Base-by-base conservation (phyloP, 2,113 vertebrate species). In the Edolisoma coerulescens region DNA sequence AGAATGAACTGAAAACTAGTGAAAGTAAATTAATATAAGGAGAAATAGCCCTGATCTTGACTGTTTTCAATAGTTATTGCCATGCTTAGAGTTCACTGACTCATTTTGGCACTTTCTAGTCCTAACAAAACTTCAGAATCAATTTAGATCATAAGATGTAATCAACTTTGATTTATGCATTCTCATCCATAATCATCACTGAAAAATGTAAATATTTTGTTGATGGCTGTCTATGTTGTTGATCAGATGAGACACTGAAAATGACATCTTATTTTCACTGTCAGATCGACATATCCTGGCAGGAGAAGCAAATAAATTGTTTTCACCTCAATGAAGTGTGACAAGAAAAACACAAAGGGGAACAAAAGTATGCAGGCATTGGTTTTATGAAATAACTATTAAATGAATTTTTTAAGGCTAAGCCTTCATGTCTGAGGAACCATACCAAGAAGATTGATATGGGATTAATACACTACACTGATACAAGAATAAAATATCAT, bases 141-240 rank as follows among this genome's bases (percentile, higher is more conserved):
- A 93, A 91, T 95, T 96, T 73, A 69, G 20, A 39, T 89, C 65
- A 91, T 44, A 81, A 95, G 91, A 92, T 65, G 37, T 79, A 89
- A 91, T 26, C 50, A 83, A 33, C 50, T 26, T 90, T 80, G 87
- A 95, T 96, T 89, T 90, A 96, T 93, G 70, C 74, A 85, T 94
- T 87, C 59, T 85, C 94, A 96, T 91, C 63, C 93, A 94, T 96
- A 96, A 97, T 94, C 70, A 91, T 91, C 84, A 70, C 74, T 79
- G 70, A 42, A 91, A 92, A 87, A 80, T 76, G 75, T 95, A 96
- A 96, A 96, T 91, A 93, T 96, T 90, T 95, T 96, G 84, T 87
- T 95, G 89, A 96, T 96, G 50, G 75, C 74, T 97, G 95, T 92
- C 93, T 94, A 15, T 57, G 57, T 41, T 93, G 89, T 95, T 91